Base-by-base conservation (phyloP, 2,797 vertebrate genomes). In the Aphelocoma californica region DNA sequence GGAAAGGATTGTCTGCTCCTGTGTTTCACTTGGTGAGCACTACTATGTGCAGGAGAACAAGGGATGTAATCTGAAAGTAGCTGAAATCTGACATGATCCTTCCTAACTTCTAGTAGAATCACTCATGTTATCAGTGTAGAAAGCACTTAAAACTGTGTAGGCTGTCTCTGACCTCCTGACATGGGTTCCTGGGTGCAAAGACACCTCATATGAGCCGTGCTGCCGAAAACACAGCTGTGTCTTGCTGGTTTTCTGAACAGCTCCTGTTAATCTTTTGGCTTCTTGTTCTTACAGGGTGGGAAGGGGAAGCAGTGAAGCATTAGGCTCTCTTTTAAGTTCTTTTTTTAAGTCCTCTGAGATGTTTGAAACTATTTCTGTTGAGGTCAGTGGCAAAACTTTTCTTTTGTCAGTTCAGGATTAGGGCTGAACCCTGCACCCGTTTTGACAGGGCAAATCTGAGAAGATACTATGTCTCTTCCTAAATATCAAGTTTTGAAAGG, bases 361-460 rank as follows among this genome's bases (percentile, higher is more conserved):
- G 47, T 73, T 85, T 87, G 74, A 85, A 89, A 67, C 26, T 5
- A 9, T 80, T 77, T 32, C 38, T 12, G 0, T 34, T 71, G 56
- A 85, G 54, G 38, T 71, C 53, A 69, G 72, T 44, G 26, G 34
- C 42, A 82, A 82, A 94, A 66, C 48, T 88, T 92, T 44, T 38
- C 31, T 91, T 71, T 34, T 0, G 1, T 74, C 74, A 31, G 12
- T 62, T 88, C 9, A 28, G 53, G 48, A 70, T 56, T 85, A 64
- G 56, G 54, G 58, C 73, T 88, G 23, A 84, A 40, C 23, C 18
- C 29, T 29, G 45, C 26, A 54, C 34, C 34, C 15, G 0, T 83
- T 92, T 86, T 67, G 53, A 71, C 40, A 45, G 77, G n/a, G 84
- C 73, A 85, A 93, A 83, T 66, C 36, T 64, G 81, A 96, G 78